Percentiles rank a stretch among this genome's conserved stretches.
Conservation (phyloP, 53 echinoderm and acorn worm species). For the Actinopyga echinites region DNA sequence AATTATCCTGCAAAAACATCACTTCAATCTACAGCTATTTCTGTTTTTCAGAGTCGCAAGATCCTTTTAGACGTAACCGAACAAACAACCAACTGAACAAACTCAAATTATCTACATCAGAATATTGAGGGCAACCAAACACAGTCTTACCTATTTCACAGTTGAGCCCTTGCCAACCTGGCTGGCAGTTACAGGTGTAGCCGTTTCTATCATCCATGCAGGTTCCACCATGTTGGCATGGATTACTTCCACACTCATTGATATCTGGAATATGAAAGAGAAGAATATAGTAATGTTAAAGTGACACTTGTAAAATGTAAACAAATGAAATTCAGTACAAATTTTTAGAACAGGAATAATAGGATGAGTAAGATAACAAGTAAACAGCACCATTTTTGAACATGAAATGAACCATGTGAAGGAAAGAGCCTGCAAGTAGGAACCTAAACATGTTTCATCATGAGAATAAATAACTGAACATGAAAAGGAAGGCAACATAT, state of each 20-base stretch:
- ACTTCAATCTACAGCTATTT: too few relatives aligned
- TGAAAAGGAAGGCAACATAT: too few relatives aligned
- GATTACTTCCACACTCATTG: constrained; percentile 54
- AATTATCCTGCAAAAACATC: too few relatives aligned
- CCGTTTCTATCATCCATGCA: constrained; percentile 48
- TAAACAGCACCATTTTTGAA: too few relatives aligned
- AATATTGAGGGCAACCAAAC: not conserved
- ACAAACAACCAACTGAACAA: too few relatives aligned
- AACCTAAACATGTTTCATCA: too few relatives aligned
- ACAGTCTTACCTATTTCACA: constrained; percentile 50
- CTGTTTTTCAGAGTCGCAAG: too few relatives aligned
- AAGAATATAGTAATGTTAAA: not conserved
- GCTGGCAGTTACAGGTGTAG: constrained; percentile 41
- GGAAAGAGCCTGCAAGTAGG: too few relatives aligned
- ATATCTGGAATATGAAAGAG: constrained; percentile 36
- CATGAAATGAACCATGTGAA: too few relatives aligned
- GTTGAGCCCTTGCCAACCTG: constrained; percentile 54
- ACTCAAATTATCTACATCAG: too few relatives aligned
- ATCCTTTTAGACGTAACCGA: too few relatives aligned
- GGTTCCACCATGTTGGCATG: constrained; percentile 51
- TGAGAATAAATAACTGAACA: too few relatives aligned
- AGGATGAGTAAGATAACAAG: not conserved
- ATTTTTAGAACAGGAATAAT: not conserved
- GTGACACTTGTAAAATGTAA: not conserved
- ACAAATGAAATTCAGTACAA: not conserved